Conservation (phyloP, 2,113 vertebrate genomes). For the Herpetotheres cachinnans region DNA sequence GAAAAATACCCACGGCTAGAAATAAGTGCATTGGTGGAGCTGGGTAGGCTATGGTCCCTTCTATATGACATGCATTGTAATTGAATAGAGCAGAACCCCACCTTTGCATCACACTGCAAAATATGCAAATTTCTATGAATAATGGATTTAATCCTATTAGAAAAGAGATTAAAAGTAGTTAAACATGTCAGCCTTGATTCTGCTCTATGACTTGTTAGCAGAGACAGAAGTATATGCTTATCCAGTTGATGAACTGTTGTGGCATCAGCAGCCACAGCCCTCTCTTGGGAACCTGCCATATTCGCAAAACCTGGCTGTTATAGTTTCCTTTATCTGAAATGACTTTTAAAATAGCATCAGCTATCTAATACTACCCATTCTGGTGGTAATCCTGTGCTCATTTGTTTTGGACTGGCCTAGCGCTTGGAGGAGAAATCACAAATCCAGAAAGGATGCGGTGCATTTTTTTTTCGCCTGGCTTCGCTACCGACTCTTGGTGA, state of each 20-base stretch:
- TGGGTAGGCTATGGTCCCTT: background rate
- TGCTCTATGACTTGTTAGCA: conserved; percentile 21
- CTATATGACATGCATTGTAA: background rate
- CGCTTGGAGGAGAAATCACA: background rate
- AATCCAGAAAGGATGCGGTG: background rate
- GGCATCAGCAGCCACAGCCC: background rate
- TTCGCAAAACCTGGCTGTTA: background rate
- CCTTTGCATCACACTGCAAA: background rate
- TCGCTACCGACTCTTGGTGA: background rate
- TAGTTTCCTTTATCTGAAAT: background rate
- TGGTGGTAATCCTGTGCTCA: background rate
- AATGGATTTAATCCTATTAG: conserved; percentile 46
- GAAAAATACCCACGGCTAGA: background rate
- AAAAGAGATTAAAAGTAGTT: conserved; percentile 53
- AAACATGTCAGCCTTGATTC: conserved; percentile 27
- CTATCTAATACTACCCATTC: background rate
- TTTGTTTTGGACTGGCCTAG: background rate
- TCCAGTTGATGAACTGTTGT: background rate
- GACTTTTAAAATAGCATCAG: background rate
- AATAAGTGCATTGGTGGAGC: background rate
- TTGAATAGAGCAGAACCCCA: background rate
- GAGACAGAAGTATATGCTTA: background rate
- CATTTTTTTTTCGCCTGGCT: background rate
- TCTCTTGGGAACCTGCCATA: background rate
- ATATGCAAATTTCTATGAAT: conserved; percentile 18